Evolutionary conservation across 2,113 vertebrate species (phyloP).

Genomic region (Argyrosomus japonicus): DNA sequence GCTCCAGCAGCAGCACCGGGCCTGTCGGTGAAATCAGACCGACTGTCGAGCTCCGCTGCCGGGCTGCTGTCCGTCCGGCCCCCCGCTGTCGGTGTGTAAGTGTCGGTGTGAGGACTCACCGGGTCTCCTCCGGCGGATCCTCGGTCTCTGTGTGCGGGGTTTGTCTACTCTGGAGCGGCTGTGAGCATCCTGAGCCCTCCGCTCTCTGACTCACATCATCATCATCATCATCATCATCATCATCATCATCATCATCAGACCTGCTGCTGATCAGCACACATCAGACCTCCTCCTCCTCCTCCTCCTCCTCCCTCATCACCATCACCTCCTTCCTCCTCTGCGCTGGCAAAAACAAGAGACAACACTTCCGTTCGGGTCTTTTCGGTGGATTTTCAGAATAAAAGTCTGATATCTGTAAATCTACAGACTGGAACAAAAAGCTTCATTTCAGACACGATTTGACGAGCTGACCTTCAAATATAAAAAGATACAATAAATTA

Average conservation of each 20-base stretch:
- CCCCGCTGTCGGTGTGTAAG: conserved; percentile 4
- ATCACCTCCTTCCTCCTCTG: conserved; percentile 35
- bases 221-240: conserved; percentile 45
- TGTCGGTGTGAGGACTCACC: conserved; percentile 61
- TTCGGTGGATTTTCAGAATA: conserved; percentile 43
- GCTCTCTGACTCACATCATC: conserved; percentile 70
- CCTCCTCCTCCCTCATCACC: conserved; percentile 40
- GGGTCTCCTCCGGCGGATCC: conserved; percentile 43
- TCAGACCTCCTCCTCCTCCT: conserved; percentile 45
- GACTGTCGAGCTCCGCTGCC: background rate
- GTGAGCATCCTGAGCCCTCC: conserved; percentile 61
- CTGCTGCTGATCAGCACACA: conserved; percentile 53
- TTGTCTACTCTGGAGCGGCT: conserved; percentile 55
- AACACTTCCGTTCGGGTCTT: background rate
- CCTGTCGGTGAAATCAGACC: background rate
- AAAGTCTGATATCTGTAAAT: background rate
- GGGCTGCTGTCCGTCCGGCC: background rate
- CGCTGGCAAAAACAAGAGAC: background rate
- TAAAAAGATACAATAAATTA: background rate
- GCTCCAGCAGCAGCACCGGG: background rate
- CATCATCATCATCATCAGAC: conserved; percentile 47
- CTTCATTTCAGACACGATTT: background rate
- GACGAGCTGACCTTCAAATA: too few relatives aligned
- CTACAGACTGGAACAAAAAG: background rate
- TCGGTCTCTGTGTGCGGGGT: conserved; percentile 28